phyloP scores from a whole-genome alignment of 2,888 invertebrate species.

The Troides aeacus region DNA sequence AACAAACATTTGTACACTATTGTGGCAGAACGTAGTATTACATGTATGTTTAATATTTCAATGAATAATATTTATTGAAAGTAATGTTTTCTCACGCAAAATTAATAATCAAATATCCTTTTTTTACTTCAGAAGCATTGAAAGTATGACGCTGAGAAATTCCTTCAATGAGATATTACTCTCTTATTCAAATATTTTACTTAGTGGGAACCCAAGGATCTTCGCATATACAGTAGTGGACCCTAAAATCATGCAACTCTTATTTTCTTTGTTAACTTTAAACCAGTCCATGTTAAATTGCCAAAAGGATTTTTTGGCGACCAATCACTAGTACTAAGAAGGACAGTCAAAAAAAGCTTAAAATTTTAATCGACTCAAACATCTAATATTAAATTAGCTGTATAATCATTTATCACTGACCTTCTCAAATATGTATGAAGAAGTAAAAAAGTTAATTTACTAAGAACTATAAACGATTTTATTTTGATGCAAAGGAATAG shows the following conservation, averaged over 20 bases:
- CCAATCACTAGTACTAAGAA: constrained; percentile 29
- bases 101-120: too few relatives aligned
- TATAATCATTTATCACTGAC: constrained; percentile 22
- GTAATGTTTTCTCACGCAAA: too few relatives aligned
- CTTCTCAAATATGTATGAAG: constrained; percentile 5
- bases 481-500: neutral
- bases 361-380: constrained; percentile 16
- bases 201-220: constrained; percentile 1
- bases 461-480: constrained; percentile 1
- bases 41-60: too few relatives aligned
- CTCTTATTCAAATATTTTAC: neutral
- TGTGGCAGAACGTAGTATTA: too few relatives aligned
- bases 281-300: constrained; percentile 27
- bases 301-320: constrained; percentile 21
- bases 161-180: too few relatives aligned
- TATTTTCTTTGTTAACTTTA: constrained; percentile 25
- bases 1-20: too few relatives aligned
- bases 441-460: constrained; percentile 11
- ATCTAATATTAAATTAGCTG: constrained; percentile 21
- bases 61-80: too few relatives aligned
- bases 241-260: constrained; percentile 20
- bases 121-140: too few relatives aligned
- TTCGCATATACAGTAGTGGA: neutral
- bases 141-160: too few relatives aligned
- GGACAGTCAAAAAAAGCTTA: constrained; percentile 21